Base-by-base conservation (phyloP, 2,797 vertebrate genomes). In the Aphelocoma californica region DNA sequence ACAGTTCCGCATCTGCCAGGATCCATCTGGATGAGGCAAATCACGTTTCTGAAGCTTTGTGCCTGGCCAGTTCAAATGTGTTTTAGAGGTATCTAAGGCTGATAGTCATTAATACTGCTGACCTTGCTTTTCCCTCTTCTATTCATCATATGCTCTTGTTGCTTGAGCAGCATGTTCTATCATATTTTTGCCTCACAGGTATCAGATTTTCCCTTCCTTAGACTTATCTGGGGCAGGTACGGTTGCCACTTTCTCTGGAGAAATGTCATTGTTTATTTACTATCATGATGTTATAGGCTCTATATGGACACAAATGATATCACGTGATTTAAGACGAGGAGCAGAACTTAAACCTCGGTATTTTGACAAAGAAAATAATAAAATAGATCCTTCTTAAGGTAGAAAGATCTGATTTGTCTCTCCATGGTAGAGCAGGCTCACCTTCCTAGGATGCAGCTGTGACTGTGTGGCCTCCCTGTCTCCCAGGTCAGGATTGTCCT, bases 131-230 rank as follows among this genome's bases (percentile, higher is more conserved):
- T 61, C 51, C 32, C 42, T 88, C 50, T 53, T 54, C 58, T 51
- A 0, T 48, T 72, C 20, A 29, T 73, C 29, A 6, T 12, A 7
- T 10, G 6, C 48, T 82, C 64, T 32, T 75, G 21, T 15, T 53
- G 47, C 47, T 45, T 86, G 51, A 69, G 48, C 44, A 84, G 10
- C 24, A 9, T 48, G 10, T 47, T 69, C 45, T 77, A 3, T 13
- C 1, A 0, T 36, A 11, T 44, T 58, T 83, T 57, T 81, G 18
- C 45, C 58, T 67, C 18, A 7, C 1, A 0, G 38, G 2, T 36
- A 2, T 60, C 57, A 62, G 28, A 26, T 83, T 66, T 85, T 54
- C 19, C 11, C 6, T 25, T 47, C 53, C 36, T 42, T 40, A 32
- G 26, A 29, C 32, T 42, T 50, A 24, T 5, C 40, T 69, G 32